Base-by-base conservation (phyloP, 2,888 invertebrate genomes). In the Phalera bucephala region DNA sequence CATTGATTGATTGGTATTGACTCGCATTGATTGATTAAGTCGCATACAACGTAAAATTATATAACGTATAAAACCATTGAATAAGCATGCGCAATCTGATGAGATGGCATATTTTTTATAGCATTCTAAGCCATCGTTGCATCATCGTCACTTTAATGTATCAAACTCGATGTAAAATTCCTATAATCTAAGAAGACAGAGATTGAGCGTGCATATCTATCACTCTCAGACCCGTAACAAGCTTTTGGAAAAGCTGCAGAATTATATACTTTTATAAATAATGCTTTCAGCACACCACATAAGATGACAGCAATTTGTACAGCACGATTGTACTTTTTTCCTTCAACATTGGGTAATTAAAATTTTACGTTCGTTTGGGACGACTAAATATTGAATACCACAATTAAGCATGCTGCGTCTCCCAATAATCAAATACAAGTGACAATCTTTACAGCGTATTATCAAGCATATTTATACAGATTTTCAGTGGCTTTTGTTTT, bases 151-250 rank as follows among this genome's bases (percentile, higher is more conserved):
- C 45, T 46, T 39, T 34, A 52, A 45, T 38, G 31, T 55, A 45
- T 39, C 43, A 33, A 28, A 43, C 40, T 45, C 38, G 54, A 45
- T 59, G 40, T 70, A 65, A 72, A 72, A 68, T 71, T 66, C 67
- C 69, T 72, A 78, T 77, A 77, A 80, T 74, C 73, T 68, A 49
- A 68, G 61, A 47, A 64, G 81, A n/a, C n/a, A n/a, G n/a, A n/a
- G n/a, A n/a, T n/a, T n/a, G n/a, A n/a, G n/a, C n/a, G n/a, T n/a
- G n/a, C 48, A 55, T 71, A 80, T 80, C 72, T 70, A 77, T 81
- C 79, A 77, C 64, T 55, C 58, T 44, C 50, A 52, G 59, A 41
- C 52, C 52, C 37, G 54, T 51, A 45, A 49, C 42, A 42, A 54
- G 52, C 59, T 50, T 59, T 54, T 36, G 45, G 44, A 52, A 52